Conservation (phyloP, 2,888 invertebrate genomes). For the Caenorhabditis doughertyi region DNA sequence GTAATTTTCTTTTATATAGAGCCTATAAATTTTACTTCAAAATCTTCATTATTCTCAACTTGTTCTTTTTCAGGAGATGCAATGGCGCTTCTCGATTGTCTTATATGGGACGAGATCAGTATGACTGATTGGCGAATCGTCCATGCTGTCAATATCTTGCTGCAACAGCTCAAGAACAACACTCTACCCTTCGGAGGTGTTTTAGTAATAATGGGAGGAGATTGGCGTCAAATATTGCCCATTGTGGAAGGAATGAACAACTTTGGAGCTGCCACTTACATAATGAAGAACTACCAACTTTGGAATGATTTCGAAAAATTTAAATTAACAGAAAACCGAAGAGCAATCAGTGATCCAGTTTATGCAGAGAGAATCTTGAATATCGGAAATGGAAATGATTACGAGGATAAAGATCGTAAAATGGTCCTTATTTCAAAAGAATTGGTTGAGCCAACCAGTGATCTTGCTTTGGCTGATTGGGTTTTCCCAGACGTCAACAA, state of each 20-base stretch:
- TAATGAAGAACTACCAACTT: neutral
- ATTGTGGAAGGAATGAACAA: neutral
- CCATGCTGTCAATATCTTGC: neutral
- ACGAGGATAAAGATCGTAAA: too few species aligned
- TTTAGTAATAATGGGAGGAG: neutral
- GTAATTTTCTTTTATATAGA: neutral
- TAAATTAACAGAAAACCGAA: neutral
- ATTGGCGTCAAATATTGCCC: conserved; percentile 1
- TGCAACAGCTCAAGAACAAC: neutral
- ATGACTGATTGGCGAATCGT: neutral
- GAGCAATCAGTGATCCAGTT: conserved; percentile 2
- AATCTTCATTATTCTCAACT: neutral
- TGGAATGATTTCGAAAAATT: conserved; percentile 3
- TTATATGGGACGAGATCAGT: conserved; percentile 1
- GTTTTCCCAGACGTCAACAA: too few species aligned
- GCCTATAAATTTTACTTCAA: neutral
- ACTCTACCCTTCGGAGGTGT: neutral
- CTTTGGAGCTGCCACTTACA: neutral
- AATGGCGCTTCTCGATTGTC: neutral
- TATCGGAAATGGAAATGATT: neutral
- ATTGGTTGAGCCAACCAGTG: too few species aligned
- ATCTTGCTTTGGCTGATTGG: too few species aligned
- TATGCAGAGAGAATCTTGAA: neutral
- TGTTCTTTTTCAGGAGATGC: neutral
- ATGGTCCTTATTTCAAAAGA: too few species aligned